These are phyloP conservation scores for Nomada lathburiana DNA, from an alignment of 2,888 invertebrate species.

Conservation along the genomic window DNA sequence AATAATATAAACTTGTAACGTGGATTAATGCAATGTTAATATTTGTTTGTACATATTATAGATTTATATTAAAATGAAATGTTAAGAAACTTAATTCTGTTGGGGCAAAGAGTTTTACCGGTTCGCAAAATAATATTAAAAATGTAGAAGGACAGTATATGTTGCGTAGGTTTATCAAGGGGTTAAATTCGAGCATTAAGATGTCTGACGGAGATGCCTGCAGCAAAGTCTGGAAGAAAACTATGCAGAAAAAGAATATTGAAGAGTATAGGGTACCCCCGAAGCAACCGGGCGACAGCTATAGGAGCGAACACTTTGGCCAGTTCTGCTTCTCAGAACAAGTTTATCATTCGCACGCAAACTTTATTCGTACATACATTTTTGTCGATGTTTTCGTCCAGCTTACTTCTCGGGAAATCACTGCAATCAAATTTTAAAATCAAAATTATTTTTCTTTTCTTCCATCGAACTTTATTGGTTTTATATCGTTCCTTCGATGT, in stretches of 20 bases:
- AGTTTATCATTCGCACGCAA: slow-evolving; percentile 54
- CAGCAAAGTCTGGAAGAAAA: slow-evolving; percentile 19
- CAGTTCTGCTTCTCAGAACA: slow-evolving; percentile 44
- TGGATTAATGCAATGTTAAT: no score
- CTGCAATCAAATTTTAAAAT: no score
- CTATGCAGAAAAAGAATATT: slow-evolving; percentile 34
- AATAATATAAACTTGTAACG: no score
- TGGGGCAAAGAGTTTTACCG: no score
- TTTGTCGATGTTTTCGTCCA: slow-evolving; percentile 5
- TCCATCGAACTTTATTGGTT: no score
- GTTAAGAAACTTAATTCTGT: no score
- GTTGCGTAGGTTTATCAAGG: slow-evolving; percentile 4
- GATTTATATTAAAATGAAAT: no score
- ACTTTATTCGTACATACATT: slow-evolving; percentile 11
- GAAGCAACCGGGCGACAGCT: slow-evolving; percentile 42
- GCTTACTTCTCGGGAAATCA: background rate
- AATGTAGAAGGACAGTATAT: background rate
- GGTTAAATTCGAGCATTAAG: slow-evolving; percentile 17
- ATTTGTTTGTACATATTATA: no score
- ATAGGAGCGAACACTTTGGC: slow-evolving; percentile 14
- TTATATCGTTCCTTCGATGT: background rate
- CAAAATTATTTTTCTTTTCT: background rate
- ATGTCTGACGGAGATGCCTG: slow-evolving; percentile 17
- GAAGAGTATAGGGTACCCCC: background rate
- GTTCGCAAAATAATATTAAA: background rate